Conservation (phyloP, 2,888 invertebrate species). For the Nemoura dubitans region DNA sequence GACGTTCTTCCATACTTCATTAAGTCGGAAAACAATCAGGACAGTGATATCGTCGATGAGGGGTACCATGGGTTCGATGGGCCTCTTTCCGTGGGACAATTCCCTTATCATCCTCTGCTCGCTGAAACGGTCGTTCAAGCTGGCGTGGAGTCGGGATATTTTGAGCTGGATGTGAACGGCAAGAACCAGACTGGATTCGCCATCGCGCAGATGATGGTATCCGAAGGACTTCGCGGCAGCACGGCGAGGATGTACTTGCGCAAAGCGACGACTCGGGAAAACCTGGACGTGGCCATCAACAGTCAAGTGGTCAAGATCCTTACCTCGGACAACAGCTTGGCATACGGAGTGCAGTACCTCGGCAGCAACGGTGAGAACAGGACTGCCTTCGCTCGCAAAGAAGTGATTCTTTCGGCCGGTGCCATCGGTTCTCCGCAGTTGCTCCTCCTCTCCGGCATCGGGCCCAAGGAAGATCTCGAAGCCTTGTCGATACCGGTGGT, state of each 20-base stretch:
- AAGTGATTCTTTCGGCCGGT: constrained; percentile 87
- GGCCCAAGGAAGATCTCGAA: constrained; percentile 63
- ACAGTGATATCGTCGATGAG: constrained; percentile 45
- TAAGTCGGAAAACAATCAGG: constrained; percentile 57
- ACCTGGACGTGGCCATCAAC: constrained; percentile 55
- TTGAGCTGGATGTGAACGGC: constrained; percentile 58
- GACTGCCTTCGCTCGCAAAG: constrained; percentile 71
- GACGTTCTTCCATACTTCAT: constrained; percentile 57
- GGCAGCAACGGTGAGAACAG: constrained; percentile 57
- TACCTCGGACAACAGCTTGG: constrained; percentile 61
- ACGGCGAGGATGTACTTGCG: constrained; percentile 66
- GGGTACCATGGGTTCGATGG: constrained; percentile 59
- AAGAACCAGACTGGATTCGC: constrained; percentile 50
- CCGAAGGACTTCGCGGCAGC: constrained; percentile 57
- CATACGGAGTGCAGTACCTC: constrained; percentile 60
- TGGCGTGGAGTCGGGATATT: constrained; percentile 58
- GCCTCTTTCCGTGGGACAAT: constrained; percentile 58
- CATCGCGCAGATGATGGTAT: constrained; percentile 53
- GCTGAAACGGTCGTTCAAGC: constrained; percentile 58
- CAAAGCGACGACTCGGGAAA: constrained; percentile 49
- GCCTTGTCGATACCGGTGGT: constrained; percentile 68
- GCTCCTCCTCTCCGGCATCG: constrained; percentile 83
- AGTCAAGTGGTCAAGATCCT: constrained; percentile 63
- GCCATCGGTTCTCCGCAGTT: constrained; percentile 90
- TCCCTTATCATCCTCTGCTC: constrained; percentile 58